A percentile compares a stretch with the other conserved stretches of the same genome.
These are phyloP conservation scores for Hirtodrosophila confusa DNA, from an alignment of 2,888 invertebrate genomes.

Conservation along the genomic window DNA sequence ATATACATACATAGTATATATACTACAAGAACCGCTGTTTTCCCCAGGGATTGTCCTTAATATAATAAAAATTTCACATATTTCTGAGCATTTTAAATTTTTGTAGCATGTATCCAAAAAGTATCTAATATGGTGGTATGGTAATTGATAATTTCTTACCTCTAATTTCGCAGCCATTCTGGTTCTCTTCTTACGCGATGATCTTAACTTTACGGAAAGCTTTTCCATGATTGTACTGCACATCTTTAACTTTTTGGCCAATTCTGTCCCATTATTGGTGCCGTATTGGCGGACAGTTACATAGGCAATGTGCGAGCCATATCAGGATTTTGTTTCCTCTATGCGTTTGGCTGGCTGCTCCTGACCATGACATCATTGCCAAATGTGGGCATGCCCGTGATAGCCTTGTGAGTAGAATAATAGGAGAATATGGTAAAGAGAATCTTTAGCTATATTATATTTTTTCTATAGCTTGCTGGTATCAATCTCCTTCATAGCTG, in stretches of 20 bases:
- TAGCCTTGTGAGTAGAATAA: constrained; percentile 18
- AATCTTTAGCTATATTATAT: not conserved
- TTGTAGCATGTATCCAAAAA: no score
- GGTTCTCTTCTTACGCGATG: constrained; percentile 87
- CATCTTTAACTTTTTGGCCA: constrained; percentile 87
- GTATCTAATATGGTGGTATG: no score
- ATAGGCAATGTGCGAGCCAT: constrained; percentile 86
- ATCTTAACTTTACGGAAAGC: constrained; percentile 85
- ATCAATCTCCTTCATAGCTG: constrained; percentile 86
- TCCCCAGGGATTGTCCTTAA: no score
- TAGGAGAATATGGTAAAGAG: no score
- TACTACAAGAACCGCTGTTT: no score
- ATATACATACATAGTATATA: no score
- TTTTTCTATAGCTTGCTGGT: constrained; percentile 84
- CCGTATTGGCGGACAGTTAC: constrained; percentile 88
- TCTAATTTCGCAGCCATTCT: constrained; percentile 86
- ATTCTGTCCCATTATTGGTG: constrained; percentile 88
- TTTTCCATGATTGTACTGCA: constrained; percentile 87
- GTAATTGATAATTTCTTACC: no score
- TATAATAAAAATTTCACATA: no score
- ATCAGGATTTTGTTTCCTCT: constrained; percentile 86
- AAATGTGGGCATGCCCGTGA: constrained; percentile 70
- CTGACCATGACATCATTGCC: constrained; percentile 85
- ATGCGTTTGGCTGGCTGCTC: constrained; percentile 85
- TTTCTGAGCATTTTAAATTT: no score